phyloP scores from a whole-genome alignment of 2,888 invertebrate genomes.

The Noctua janthe region DNA sequence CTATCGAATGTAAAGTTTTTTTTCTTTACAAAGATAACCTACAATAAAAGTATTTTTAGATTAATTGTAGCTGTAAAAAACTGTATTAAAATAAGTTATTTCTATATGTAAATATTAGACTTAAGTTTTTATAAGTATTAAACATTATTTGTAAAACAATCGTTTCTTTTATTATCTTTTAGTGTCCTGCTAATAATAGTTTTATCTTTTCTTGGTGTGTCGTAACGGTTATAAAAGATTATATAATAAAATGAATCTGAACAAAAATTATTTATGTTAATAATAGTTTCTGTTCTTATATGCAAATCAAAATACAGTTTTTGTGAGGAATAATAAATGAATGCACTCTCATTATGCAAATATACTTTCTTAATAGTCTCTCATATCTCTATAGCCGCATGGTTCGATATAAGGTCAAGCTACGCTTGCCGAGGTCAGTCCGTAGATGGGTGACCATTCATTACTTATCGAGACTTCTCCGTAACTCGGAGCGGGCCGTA shows the following conservation, averaged over 20 bases:
- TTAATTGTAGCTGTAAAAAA: constrained; percentile 46
- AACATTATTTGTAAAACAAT: constrained; percentile 42
- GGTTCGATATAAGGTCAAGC: neutral
- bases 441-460: neutral
- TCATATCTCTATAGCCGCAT: neutral
- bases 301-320: neutral
- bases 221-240: constrained; percentile 16
- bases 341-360: neutral
- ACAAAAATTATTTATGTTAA: constrained; percentile 11
- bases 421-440: neutral
- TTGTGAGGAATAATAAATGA: neutral
- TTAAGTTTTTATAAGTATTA: constrained; percentile 56
- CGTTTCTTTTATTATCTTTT: constrained; percentile 30
- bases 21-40: constrained; percentile 17
- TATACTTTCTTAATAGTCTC: neutral
- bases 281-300: constrained; percentile 23
- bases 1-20: neutral
- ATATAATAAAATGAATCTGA: constrained; percentile 10
- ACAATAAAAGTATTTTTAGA: constrained; percentile 52
- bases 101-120: constrained; percentile 62
- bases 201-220: constrained; percentile 23
- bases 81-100: constrained; percentile 50
- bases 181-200: neutral
- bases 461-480: neutral
- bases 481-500: neutral